phyloP scores from a whole-genome alignment of 2,113 vertebrate genomes.

The Laterallus jamaicensis region DNA sequence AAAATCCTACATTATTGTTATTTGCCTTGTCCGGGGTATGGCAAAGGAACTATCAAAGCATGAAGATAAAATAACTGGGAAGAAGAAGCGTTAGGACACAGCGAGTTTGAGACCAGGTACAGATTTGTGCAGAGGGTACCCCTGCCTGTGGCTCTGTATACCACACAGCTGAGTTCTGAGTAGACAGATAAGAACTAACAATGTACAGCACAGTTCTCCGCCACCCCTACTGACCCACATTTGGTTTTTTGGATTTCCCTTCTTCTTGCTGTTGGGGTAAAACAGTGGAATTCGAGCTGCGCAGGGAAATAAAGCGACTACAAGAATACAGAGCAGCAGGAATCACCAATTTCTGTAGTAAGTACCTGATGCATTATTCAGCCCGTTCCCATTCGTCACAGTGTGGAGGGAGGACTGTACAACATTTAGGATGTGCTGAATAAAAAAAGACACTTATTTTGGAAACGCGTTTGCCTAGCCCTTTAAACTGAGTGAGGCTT shows the following conservation, averaged over 20 bases:
- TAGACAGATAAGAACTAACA: not conserved
- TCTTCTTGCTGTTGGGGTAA: not conserved
- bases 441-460: not conserved
- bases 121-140: not conserved
- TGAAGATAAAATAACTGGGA: not conserved
- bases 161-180: not conserved
- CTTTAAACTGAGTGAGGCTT: not conserved
- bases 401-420: not conserved
- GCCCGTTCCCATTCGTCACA: not conserved
- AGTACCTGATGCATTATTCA: slow-evolving; percentile 72
- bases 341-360: slow-evolving; percentile 96
- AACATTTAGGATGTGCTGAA: not conserved
- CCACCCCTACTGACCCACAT: not conserved
- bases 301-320: slow-evolving; percentile 89
- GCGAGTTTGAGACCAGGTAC: not conserved
- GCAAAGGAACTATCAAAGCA: not conserved
- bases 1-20: not conserved
- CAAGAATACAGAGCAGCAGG: slow-evolving; percentile 94
- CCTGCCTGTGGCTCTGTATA: not conserved
- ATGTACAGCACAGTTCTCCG: not conserved
- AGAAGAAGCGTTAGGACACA: not conserved
- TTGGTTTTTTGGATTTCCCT: slow-evolving; percentile 26
- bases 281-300: slow-evolving; percentile 96
- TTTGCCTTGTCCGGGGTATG: not conserved
- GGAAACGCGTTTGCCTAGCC: not conserved